Percentiles rank a stretch among this genome's conserved stretches.
These are phyloP conservation scores for Natrix natrix DNA, from an alignment of 2,797 vertebrate genomes.

Conservation along the genomic window DNA sequence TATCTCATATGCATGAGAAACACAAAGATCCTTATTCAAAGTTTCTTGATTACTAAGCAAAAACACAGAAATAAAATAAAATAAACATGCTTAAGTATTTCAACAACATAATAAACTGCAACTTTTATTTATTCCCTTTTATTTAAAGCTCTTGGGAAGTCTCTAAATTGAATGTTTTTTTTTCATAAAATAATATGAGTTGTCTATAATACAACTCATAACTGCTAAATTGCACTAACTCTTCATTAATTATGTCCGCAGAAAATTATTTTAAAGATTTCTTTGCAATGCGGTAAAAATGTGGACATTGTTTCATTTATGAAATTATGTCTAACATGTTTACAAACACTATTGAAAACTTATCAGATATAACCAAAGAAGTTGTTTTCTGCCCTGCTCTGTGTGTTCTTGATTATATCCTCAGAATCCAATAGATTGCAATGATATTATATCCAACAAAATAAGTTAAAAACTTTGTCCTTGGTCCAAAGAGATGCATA, in stretches of 20 bases:
- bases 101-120: not conserved
- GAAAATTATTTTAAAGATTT: slow-evolving; percentile 7
- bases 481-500: not conserved
- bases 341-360: not conserved
- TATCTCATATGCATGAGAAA: not conserved
- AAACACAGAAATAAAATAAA: too few species aligned
- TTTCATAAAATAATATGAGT: not conserved
- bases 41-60: not conserved
- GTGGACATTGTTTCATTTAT: not conserved
- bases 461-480: not conserved
- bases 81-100: not conserved
- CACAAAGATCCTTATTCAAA: not conserved
- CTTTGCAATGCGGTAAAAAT: not conserved
- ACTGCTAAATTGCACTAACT: not conserved
- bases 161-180: not conserved
- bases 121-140: not conserved
- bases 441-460: not conserved
- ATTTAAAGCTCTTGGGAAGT: not conserved
- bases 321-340: not conserved
- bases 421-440: not conserved
- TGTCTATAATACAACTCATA: not conserved
- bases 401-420: not conserved
- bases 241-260: not conserved
- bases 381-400: not conserved
- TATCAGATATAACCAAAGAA: not conserved